Percentiles rank a stretch among this genome's conserved stretches.
Conservation (phyloP, 2,888 invertebrate genomes). For the Notodonta dromedarius region DNA sequence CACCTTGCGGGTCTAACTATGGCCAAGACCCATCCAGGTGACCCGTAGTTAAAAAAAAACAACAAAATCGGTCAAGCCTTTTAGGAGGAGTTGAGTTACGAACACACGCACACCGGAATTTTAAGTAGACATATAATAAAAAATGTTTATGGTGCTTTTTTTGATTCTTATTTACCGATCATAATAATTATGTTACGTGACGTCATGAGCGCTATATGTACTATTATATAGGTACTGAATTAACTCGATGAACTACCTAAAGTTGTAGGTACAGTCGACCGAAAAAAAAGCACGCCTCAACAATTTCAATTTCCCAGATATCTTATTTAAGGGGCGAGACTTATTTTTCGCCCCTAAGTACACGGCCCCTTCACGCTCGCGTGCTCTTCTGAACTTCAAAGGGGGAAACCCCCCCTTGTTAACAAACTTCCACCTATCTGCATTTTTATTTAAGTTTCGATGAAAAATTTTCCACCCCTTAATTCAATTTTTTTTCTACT, state of each 20-base stretch:
- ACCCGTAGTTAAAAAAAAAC: too few relatives aligned
- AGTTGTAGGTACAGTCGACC: constrained; percentile 16
- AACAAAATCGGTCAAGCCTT: too few relatives aligned
- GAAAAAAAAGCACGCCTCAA: constrained; percentile 42
- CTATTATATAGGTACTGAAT: background rate
- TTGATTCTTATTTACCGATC: too few relatives aligned
- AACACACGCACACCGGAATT: too few relatives aligned
- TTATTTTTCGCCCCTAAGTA: constrained; percentile 80
- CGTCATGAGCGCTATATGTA: too few relatives aligned
- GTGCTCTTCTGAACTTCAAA: constrained; percentile 61
- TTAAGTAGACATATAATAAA: too few relatives aligned
- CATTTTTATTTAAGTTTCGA: constrained; percentile 79
- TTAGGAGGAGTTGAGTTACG: too few relatives aligned
- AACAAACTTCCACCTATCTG: constrained; percentile 64
- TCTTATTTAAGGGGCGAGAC: constrained; percentile 70
- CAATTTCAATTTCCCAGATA: constrained; percentile 46
- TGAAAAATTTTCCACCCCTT: constrained; percentile 74
- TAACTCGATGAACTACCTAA: background rate
- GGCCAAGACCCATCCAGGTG: too few relatives aligned
- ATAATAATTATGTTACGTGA: too few relatives aligned
- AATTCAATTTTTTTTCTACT: constrained; percentile 65
- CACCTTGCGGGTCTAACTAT: too few relatives aligned
- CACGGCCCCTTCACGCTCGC: constrained; percentile 42
- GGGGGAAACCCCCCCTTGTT: constrained; percentile 66
- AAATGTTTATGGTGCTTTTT: too few relatives aligned